phyloP scores from a whole-genome alignment of 2,888 invertebrate species.

The Cataglyphis cursor region DNA sequence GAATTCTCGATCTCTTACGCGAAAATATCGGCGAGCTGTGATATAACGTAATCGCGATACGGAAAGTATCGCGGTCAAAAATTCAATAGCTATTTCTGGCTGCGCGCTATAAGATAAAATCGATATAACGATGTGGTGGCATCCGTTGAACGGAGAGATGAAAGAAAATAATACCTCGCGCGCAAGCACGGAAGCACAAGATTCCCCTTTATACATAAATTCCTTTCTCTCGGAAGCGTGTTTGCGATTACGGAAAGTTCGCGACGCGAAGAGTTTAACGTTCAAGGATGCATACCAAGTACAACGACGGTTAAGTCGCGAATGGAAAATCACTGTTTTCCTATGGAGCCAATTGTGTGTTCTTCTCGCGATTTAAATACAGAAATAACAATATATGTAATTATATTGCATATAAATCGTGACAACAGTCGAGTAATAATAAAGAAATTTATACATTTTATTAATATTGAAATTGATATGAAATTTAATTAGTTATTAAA shows the following conservation, averaged over 20 bases:
- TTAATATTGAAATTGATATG: conserved; percentile 27
- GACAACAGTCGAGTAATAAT: neutral
- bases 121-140: conserved; percentile 59
- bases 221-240: conserved; percentile 52
- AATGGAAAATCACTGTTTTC: conserved; percentile 23
- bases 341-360: neutral
- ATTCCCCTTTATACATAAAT: conserved; percentile 34
- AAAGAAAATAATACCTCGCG: conserved; percentile 56
- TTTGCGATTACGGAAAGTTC: conserved; percentile 40
- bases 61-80: conserved; percentile 48
- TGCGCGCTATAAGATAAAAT: conserved; percentile 59
- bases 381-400: neutral
- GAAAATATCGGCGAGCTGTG: conserved; percentile 21
- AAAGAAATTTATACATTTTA: neutral
- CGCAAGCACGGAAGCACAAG: neutral
- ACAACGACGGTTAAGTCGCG: conserved; percentile 11
- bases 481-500: conserved; percentile 29
- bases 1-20: conserved; percentile 10
- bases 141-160: conserved; percentile 49
- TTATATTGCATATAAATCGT: neutral
- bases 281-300: conserved; percentile 33
- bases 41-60: conserved; percentile 30
- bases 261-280: conserved; percentile 30
- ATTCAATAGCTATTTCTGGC: conserved; percentile 55
- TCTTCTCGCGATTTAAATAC: neutral